These are phyloP conservation scores for Typhlomys cinereus DNA, from an alignment of 2,113 vertebrate species.

Conservation along the genomic window DNA sequence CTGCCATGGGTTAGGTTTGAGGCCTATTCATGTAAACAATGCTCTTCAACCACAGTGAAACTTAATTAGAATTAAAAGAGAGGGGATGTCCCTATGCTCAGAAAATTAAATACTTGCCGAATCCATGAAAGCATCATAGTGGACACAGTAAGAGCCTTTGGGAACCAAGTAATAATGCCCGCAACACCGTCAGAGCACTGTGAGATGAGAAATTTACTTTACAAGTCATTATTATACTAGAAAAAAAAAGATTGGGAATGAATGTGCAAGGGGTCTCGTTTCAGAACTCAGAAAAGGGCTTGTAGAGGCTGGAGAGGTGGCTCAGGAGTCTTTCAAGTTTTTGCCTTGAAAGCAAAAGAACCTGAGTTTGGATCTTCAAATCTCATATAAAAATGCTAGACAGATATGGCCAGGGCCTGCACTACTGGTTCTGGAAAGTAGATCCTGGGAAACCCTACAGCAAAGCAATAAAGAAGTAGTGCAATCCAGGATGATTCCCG, in stretches of 20 bases:
- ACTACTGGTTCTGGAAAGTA: no score
- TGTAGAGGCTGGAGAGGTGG: no score
- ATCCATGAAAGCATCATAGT: slow-evolving; percentile 43
- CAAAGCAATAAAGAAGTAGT: no score
- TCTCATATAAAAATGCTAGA: no score
- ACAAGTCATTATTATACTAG: not conserved
- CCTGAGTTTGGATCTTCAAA: no score
- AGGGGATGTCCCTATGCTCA: slow-evolving; percentile 18
- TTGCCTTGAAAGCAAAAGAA: no score
- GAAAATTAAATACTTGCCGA: slow-evolving; percentile 50
- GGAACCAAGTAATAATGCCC: slow-evolving; percentile 24
- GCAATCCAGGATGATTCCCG: no score
- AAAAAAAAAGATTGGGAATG: slow-evolving; percentile 30
- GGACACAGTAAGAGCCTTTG: not conserved
- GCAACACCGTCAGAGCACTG: not conserved
- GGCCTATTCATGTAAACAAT: slow-evolving; percentile 36
- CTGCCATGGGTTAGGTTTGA: not conserved
- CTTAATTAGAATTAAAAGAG: slow-evolving; percentile 58
- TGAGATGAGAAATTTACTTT: slow-evolving; percentile 35
- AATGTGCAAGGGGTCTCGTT: not conserved
- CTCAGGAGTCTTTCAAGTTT: no score
- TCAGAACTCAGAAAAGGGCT: slow-evolving; percentile 38
- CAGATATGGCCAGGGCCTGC: no score
- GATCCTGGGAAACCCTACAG: no score
- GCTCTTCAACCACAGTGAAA: slow-evolving; percentile 51